Percentiles rank a stretch among this genome's conserved stretches.
Evolutionary conservation across 2,888 invertebrate species (phyloP).

Genomic region (Lymantria monacha): DNA sequence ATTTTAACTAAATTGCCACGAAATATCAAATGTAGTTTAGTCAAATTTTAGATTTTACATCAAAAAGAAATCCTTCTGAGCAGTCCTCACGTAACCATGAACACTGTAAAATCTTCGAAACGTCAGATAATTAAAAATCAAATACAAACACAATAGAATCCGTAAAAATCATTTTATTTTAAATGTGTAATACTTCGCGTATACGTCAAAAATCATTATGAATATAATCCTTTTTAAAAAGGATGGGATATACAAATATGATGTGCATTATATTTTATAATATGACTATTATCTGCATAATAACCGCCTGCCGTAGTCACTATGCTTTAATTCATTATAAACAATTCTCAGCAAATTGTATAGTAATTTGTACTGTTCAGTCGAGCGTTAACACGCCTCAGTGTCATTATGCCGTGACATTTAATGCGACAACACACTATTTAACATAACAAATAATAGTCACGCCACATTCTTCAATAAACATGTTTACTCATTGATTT

Average conservation of each 20-base stretch:
- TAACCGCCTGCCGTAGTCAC: slow-evolving; percentile 44
- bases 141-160: too few species aligned
- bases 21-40: too few species aligned
- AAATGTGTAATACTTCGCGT: too few species aligned
- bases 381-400: slow-evolving; percentile 35
- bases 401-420: slow-evolving; percentile 61
- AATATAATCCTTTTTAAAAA: background rate
- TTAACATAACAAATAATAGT: slow-evolving; percentile 78
- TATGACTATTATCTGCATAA: slow-evolving; percentile 64
- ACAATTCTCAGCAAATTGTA: slow-evolving; percentile 57
- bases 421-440: slow-evolving; percentile 53
- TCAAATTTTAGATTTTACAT: too few species aligned
- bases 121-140: too few species aligned
- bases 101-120: too few species aligned
- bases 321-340: slow-evolving; percentile 63
- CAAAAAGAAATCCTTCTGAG: too few species aligned
- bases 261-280: slow-evolving; percentile 40
- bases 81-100: too few species aligned
- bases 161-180: too few species aligned
- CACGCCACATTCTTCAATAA: slow-evolving; percentile 54
- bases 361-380: slow-evolving; percentile 60
- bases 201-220: too few species aligned
- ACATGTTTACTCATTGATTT: slow-evolving; percentile 3
- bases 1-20: too few species aligned
- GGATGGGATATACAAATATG: slow-evolving; percentile 27